Base-by-base conservation (phyloP, 2,113 vertebrate species). In the Ameiurus melas region DNA sequence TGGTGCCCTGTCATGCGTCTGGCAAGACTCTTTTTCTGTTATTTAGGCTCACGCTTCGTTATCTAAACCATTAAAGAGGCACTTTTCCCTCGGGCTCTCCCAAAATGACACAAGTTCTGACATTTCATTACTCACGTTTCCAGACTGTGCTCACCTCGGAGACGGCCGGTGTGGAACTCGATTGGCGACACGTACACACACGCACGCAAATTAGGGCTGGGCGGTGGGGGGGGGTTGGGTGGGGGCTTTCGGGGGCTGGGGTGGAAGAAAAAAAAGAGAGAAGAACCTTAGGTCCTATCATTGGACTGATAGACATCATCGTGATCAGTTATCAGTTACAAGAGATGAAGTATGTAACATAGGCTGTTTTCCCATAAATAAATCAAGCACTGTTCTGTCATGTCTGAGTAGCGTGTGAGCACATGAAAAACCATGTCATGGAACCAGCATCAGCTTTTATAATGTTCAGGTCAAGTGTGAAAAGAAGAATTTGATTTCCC, bases 401-500 rank as follows among this genome's bases (percentile, higher is more conserved):
- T 71, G 66, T 66, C 58, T 80, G 62, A 36, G 53, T 64, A 47
- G 20, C 17, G 13, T 84, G 71, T 84, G 70, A 84, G 53, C 33
- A 33, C 5, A 25, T 88, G 53, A 77, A 19, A 27, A 73, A 9
- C 6, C 36, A 53, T 51, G 8, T 19, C 75, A 53, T 80, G 58
- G 75, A 53, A 58, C 84, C 84, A 71, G 19, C 82, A 84, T 64
- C 19, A 3, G 43, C 51, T 78, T 77, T 78, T 84, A n/a, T 71
- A 75, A 33, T 5, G 17, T 78, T 39, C 77, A 89, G 83, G 85
- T 85, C 79, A 84, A 88, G 86, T 84, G 85, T 75, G 86, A 91
- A 90, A 3, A 57, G 47, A 73, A 62, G 90, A 92, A 92, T 91
- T 87, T 90, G 88, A 93, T 94, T 86, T 90, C 9, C 83, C 90